A percentile compares a stretch with the other conserved stretches of the same genome.
Evolutionary conservation across 2,113 vertebrate genomes (phyloP).

Genomic region (Sceloporus tristichus): DNA sequence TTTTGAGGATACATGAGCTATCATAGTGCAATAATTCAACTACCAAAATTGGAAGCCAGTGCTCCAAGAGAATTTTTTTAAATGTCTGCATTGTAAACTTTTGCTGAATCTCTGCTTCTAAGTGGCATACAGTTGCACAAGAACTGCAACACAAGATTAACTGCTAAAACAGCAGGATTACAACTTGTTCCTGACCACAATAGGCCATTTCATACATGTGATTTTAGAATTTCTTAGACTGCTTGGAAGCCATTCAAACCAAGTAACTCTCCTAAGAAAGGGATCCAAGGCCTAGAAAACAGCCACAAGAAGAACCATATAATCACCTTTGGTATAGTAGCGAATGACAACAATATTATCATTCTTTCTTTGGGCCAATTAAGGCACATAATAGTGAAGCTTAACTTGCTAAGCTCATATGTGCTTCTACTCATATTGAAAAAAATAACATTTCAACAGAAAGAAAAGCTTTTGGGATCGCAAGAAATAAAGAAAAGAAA

Average conservation of each 20-base stretch:
- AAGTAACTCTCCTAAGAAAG: neutral
- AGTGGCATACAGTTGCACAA: neutral
- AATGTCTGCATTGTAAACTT: constrained; percentile 8
- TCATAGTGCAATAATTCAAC: neutral
- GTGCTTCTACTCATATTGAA: no score
- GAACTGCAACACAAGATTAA: neutral
- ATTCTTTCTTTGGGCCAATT: no score
- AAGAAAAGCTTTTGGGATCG: no score
- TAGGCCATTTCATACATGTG: neutral
- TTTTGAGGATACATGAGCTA: neutral
- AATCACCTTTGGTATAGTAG: neutral
- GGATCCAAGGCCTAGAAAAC: neutral
- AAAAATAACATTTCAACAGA: no score
- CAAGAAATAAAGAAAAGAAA: no score
- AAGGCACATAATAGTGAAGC: no score
- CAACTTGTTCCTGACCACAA: neutral
- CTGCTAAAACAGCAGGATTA: fast-evolving
- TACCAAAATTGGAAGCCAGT: neutral
- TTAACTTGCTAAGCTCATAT: no score
- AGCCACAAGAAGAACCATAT: neutral
- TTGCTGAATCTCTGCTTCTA: neutral
- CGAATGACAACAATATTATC: no score
- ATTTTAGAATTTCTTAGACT: constrained; percentile 1
- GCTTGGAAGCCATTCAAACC: neutral
- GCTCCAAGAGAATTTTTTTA: neutral